Evolutionary conservation across 2,797 vertebrate genomes (phyloP).

Genomic region (Catamblyrhynchus diadema): DNA sequence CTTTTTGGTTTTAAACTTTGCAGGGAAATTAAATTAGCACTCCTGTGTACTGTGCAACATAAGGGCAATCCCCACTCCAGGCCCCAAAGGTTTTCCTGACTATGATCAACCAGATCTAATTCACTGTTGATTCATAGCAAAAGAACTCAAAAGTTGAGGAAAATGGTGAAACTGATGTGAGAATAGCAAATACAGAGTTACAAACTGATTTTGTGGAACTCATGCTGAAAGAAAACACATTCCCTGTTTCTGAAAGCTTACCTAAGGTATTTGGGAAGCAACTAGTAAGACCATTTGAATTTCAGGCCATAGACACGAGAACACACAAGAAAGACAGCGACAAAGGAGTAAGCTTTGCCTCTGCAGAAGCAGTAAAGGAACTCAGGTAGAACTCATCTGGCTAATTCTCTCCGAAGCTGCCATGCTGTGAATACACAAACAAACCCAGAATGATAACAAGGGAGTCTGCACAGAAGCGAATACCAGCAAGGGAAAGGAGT

Average conservation of each 20-base stretch:
- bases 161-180: not conserved
- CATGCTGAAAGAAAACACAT: not conserved
- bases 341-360: not conserved
- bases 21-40: not conserved
- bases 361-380: not conserved
- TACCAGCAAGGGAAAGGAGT: not conserved
- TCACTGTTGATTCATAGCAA: not conserved
- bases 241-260: not conserved
- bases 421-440: not conserved
- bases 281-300: not conserved
- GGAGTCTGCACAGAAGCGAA: not conserved
- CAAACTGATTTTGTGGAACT: not conserved
- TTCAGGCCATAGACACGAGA: not conserved
- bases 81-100: not conserved
- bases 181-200: not conserved
- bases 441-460: not conserved
- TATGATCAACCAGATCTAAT: not conserved
- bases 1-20: not conserved
- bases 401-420: not conserved
- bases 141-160: not conserved
- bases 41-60: accelerated
- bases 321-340: not conserved
- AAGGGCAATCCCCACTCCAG: not conserved
- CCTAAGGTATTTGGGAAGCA: not conserved
- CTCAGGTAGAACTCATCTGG: not conserved